Evolutionary conservation across 2,888 invertebrate genomes (phyloP).

Genomic region (Allygus modestus): DNA sequence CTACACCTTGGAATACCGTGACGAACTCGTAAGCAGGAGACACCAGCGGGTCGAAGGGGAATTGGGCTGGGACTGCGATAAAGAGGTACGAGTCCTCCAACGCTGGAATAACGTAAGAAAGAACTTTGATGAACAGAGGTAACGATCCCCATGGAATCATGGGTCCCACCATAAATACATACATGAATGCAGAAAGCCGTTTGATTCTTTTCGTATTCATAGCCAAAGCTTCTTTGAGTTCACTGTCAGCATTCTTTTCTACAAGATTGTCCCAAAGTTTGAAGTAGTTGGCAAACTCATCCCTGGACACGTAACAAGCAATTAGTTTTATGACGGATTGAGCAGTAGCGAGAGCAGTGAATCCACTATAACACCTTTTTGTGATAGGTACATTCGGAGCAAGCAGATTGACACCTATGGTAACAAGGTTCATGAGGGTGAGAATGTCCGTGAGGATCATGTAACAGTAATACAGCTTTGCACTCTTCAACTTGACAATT

Average conservation of each 20-base stretch:
- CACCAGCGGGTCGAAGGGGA: conserved; percentile 32
- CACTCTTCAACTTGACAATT: conserved; percentile 1
- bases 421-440: conserved; percentile 28
- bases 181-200: conserved; percentile 14
- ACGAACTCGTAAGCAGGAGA: conserved; percentile 48
- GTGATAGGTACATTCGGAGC: conserved; percentile 38
- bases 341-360: conserved; percentile 44
- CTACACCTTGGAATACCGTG: conserved; percentile 31
- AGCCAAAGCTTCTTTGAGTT: background rate
- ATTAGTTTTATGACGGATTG: conserved; percentile 23
- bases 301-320: conserved; percentile 13
- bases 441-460: conserved; percentile 43
- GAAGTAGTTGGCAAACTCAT: conserved; percentile 11
- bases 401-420: conserved; percentile 44
- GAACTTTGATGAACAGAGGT: conserved; percentile 29
- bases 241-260: conserved; percentile 16
- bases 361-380: conserved; percentile 42
- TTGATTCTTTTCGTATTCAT: conserved; percentile 21
- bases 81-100: conserved; percentile 19
- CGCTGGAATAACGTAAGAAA: conserved; percentile 12
- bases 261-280: conserved; percentile 49
- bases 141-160: conserved; percentile 59
- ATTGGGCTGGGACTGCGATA: conserved; percentile 47
- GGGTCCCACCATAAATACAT: conserved; percentile 40
- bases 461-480: conserved; percentile 25